A percentile compares a stretch with the other conserved stretches of the same genome.
Conservation (phyloP, 1,140 invertebrate species). For the Hylaeus volcanicus region DNA sequence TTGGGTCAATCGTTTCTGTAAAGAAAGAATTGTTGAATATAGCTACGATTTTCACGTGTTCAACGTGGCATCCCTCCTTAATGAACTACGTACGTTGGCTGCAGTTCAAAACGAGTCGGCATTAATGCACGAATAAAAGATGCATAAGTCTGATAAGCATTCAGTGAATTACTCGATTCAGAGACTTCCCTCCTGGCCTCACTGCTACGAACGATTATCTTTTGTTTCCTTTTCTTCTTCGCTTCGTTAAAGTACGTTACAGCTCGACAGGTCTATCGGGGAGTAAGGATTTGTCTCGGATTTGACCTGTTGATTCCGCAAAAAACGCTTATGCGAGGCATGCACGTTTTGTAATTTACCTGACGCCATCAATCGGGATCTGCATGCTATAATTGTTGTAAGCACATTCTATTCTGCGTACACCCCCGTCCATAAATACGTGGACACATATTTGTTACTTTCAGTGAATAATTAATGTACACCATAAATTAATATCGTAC, state of each 20-base stretch:
- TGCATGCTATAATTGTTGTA: constrained; percentile 39
- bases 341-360: constrained; percentile 42
- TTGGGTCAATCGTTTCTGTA: too few species aligned
- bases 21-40: too few species aligned
- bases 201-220: not conserved
- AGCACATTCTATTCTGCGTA: not conserved
- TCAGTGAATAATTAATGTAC: too few species aligned
- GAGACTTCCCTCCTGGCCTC: too few species aligned
- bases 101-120: not conserved
- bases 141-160: constrained; percentile 13
- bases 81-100: not conserved
- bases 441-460: too few species aligned
- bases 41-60: too few species aligned
- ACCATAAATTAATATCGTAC: too few species aligned
- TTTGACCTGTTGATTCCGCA: constrained; percentile 43
- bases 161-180: constrained; percentile 8
- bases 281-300: constrained; percentile 17
- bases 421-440: too few species aligned
- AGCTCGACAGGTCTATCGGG: not conserved
- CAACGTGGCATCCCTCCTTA: not conserved
- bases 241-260: constrained; percentile 4
- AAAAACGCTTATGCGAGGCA: constrained; percentile 31
- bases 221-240: not conserved
- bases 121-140: not conserved
- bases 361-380: constrained; percentile 31